Evolutionary conservation across 2,888 invertebrate genomes (phyloP).

Genomic region (Anthrax anthrax): DNA sequence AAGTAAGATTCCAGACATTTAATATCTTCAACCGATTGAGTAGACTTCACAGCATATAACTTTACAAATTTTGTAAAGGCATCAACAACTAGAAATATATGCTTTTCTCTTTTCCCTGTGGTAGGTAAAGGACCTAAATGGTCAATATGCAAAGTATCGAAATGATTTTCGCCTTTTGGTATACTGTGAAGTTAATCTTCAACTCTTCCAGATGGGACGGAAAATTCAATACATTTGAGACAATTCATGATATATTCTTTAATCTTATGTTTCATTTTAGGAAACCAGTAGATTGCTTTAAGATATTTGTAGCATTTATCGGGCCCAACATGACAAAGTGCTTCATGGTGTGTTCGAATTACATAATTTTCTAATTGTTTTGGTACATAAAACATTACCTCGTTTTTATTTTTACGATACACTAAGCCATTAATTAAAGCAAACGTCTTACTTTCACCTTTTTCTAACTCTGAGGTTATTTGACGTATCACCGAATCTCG

Average conservation of each 20-base stretch:
- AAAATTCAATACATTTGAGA: neutral
- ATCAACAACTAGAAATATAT: neutral
- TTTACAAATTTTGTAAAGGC: neutral
- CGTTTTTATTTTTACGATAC: too few relatives aligned
- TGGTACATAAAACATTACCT: too few relatives aligned
- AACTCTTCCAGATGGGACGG: neutral
- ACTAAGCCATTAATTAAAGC: too few relatives aligned
- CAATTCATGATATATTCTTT: neutral
- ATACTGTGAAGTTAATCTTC: conserved; percentile 4
- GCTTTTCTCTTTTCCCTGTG: neutral
- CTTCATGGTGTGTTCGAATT: too few relatives aligned
- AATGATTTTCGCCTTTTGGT: conserved; percentile 6
- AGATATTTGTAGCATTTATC: too few relatives aligned
- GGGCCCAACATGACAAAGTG: too few relatives aligned
- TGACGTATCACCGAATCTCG: too few relatives aligned
- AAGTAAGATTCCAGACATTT: neutral
- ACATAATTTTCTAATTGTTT: too few relatives aligned
- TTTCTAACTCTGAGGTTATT: too few relatives aligned
- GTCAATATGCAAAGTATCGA: conserved; percentile 24
- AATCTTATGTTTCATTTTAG: neutral
- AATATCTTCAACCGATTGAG: neutral
- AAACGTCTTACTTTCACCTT: too few relatives aligned
- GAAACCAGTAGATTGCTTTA: too few relatives aligned
- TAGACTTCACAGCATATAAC: neutral
- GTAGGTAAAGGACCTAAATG: conserved; percentile 20